Evolutionary conservation across 1,140 invertebrate genomes (phyloP), one percentile per base, ranked within the genome.

Genomic region (Colletes gigas): DNA sequence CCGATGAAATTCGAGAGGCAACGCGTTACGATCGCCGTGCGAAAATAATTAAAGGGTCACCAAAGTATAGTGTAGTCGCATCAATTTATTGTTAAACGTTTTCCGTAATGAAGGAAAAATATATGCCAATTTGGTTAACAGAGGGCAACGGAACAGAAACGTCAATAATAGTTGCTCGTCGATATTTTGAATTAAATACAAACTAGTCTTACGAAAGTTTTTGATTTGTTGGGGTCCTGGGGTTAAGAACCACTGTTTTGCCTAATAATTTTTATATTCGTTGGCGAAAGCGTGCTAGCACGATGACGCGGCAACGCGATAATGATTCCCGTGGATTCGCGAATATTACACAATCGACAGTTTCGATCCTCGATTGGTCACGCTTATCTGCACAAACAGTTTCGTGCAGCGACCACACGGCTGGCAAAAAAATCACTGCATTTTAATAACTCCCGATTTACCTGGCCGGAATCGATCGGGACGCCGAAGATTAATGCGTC

Each of bases 381-480:
- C 63, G 54, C 52, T 79, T 69, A 68, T 73, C 63, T 59, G 47
- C 2, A 15, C 67, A 44, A 77, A 69, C 19, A 14, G 21, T 47
- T 44, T 63, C 19, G 21, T 4, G 6, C 15, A 30, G 10, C 10
- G 14, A 3, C 30, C 30, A 30, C 30, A 3, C 3, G 7, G 15
- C 4, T 10, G 2, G 54, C 39, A 73, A 82, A 83, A 83, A 75
- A 74, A 30, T 73, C 10, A 41, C 39, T 50, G 73, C 62, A 74
- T 87, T 85, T 67, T 73, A 83, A 88, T 78, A 76, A 74, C 65
- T 30, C 30, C 54, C 74, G 78, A 59, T 78, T 78, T 70, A 80
- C 66, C 77, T 63, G 63, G 4, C 69, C 50, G 57, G 77, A 74
- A 72, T 30, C 82, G 73, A 67, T 62, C 71, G 0, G 72, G 60